Evolutionary conservation across 1,140 invertebrate genomes (phyloP).

Genomic region (Pseudomyrmex sp.): DNA sequence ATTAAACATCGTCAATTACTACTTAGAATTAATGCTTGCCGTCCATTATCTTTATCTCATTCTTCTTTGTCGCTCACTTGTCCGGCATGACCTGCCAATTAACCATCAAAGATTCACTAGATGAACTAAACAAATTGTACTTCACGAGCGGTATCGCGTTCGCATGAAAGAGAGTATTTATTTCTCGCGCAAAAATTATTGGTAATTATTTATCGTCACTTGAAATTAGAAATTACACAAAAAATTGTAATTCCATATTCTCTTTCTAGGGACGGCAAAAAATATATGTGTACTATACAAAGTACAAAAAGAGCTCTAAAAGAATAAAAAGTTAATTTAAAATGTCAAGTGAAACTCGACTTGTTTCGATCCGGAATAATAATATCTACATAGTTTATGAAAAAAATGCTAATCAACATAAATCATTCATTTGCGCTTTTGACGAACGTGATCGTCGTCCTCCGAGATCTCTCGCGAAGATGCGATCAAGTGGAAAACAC

Average conservation of each 20-base stretch:
- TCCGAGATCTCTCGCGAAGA: neutral
- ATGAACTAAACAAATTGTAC: neutral
- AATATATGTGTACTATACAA: no score
- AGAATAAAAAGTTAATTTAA: no score
- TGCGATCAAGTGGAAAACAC: neutral
- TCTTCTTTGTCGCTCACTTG: constrained; percentile 43
- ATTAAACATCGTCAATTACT: constrained; percentile 36
- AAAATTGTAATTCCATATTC: no score
- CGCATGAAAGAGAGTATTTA: neutral
- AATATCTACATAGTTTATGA: no score
- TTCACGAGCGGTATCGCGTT: neutral
- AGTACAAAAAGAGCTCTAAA: no score
- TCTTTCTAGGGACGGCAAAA: no score
- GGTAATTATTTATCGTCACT: no score
- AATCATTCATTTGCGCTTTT: neutral
- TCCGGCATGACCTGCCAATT: constrained; percentile 28
- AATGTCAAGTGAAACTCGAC: no score
- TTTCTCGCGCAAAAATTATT: no score
- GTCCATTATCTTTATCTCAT: constrained; percentile 10
- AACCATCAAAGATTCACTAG: constrained; percentile 5
- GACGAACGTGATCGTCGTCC: neutral
- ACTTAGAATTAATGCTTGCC: constrained; percentile 18
- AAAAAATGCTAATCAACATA: no score
- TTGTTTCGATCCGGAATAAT: no score
- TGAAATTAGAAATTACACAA: no score